phyloP scores from a whole-genome alignment of 1,140 invertebrate species.

The Brachionus paranguensis region DNA sequence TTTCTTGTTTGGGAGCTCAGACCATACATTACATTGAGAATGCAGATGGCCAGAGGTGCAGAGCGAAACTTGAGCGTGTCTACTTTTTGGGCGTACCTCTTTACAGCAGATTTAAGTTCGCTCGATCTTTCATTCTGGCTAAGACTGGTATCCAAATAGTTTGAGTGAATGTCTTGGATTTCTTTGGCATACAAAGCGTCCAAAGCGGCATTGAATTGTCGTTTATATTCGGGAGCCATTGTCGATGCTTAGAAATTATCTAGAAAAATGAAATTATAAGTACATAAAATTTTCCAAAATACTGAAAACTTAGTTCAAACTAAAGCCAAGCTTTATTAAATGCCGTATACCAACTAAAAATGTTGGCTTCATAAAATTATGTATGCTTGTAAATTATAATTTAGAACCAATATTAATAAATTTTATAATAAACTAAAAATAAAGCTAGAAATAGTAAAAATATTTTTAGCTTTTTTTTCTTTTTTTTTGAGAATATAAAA shows the following conservation, averaged over 20 bases:
- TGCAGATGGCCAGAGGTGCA: slow-evolving; percentile 24
- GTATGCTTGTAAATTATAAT: not conserved
- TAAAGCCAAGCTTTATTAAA: not conserved
- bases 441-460: not conserved
- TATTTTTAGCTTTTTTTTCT: not conserved
- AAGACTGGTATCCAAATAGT: slow-evolving; percentile 15
- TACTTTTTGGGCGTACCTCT: slow-evolving; percentile 1
- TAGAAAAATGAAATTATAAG: not conserved
- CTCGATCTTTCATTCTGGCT: not conserved
- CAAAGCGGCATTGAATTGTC: slow-evolving; percentile 33
- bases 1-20: slow-evolving; percentile 30
- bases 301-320: not conserved
- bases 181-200: slow-evolving; percentile 37
- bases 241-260: not conserved
- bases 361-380: not conserved
- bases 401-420: not conserved
- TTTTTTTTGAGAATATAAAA: not conserved
- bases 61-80: slow-evolving; percentile 27
- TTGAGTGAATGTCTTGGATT: slow-evolving; percentile 35
- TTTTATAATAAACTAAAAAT: not conserved
- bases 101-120: slow-evolving; percentile 4
- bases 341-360: not conserved
- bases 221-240: slow-evolving; percentile 25
- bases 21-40: slow-evolving; percentile 23
- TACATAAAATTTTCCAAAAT: not conserved